Percentiles rank a stretch among this genome's conserved stretches.
Conservation (phyloP, 2,797 vertebrate species). For the Falco naumanni region DNA sequence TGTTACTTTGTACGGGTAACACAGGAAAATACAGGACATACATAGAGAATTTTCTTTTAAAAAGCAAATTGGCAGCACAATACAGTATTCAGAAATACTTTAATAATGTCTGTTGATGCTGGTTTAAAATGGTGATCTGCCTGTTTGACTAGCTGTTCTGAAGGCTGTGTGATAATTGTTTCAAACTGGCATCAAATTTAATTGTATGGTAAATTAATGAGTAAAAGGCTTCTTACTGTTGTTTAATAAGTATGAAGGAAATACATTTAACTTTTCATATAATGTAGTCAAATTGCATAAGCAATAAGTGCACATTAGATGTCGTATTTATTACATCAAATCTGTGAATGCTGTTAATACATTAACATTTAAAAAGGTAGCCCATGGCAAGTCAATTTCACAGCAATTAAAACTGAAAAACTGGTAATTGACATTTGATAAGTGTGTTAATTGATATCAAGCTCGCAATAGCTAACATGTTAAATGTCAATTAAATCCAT, state of each 20-base stretch:
- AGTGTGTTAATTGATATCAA: constrained; percentile 77
- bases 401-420: constrained; percentile 74
- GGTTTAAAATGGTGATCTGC: background rate
- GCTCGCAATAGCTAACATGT: constrained; percentile 64
- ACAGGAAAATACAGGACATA: background rate
- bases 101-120: background rate
- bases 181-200: constrained; percentile 21
- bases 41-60: background rate
- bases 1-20: background rate
- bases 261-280: constrained; percentile 25
- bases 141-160: background rate
- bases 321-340: constrained; percentile 60
- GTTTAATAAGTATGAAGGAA: constrained; percentile 37
- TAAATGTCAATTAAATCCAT: constrained; percentile 76
- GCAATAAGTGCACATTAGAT: constrained; percentile 44
- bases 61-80: background rate
- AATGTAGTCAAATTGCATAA: constrained; percentile 26
- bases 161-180: background rate
- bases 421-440: constrained; percentile 77
- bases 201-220: constrained; percentile 6
- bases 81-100: background rate
- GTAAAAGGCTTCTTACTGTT: constrained; percentile 8
- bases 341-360: constrained; percentile 54
- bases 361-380: constrained; percentile 75
- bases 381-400: constrained; percentile 75